phyloP scores from a whole-genome alignment of 1,140 invertebrate genomes.

The Ericerus pela region DNA sequence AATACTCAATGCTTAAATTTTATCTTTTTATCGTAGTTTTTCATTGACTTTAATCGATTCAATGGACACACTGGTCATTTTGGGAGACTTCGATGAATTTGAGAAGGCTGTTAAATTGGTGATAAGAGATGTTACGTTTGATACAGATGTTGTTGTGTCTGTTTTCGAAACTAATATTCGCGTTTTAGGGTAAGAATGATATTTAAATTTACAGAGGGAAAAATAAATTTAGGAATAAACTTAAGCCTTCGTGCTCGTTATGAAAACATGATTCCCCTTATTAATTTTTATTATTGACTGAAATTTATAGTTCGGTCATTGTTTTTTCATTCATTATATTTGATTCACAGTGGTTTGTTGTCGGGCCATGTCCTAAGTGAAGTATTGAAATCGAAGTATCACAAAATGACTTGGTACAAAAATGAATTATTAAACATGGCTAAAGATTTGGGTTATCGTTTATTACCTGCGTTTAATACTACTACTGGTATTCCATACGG shows the following conservation, averaged over 20 bases:
- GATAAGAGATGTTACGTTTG: slow-evolving; percentile 73
- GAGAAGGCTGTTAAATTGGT: slow-evolving; percentile 77
- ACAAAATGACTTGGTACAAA: slow-evolving; percentile 76
- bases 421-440: slow-evolving; percentile 80
- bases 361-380: slow-evolving; percentile 84
- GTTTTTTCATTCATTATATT: slow-evolving; percentile 9
- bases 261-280: too few species aligned
- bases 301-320: too few species aligned
- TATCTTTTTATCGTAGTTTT: slow-evolving; percentile 37
- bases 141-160: slow-evolving; percentile 88
- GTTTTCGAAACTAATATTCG: slow-evolving; percentile 98
- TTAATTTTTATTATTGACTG: too few species aligned
- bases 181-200: slow-evolving; percentile 65
- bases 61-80: slow-evolving; percentile 79
- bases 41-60: slow-evolving; percentile 91
- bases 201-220: slow-evolving; percentile 18
- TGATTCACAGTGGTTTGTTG: slow-evolving; percentile 64
- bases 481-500: slow-evolving; percentile 94
- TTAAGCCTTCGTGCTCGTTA: too few species aligned
- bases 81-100: slow-evolving; percentile 89
- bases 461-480: slow-evolving; percentile 94
- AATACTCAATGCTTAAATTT: slow-evolving; percentile 7
- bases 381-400: slow-evolving; percentile 58
- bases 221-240: too few species aligned
- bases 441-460: slow-evolving; percentile 76